phyloP scores from a whole-genome alignment of 2,888 invertebrate species.

The Scaptomyza caliginosa region DNA sequence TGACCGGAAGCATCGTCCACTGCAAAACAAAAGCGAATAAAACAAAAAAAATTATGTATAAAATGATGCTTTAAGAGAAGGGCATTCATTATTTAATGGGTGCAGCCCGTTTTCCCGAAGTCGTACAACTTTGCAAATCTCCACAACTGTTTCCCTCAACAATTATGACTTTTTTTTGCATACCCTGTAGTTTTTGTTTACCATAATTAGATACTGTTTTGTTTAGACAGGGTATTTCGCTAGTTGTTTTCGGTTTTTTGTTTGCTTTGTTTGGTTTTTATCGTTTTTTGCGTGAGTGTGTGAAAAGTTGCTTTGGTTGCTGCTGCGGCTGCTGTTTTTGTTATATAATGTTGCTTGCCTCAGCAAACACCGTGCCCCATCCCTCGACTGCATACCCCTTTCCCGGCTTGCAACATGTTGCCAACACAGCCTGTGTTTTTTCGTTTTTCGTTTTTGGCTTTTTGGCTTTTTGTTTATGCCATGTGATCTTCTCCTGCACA shows the following conservation, averaged over 20 bases:
- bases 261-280: neutral
- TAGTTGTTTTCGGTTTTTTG: neutral
- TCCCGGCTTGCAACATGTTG: conserved; percentile 48
- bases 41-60: neutral
- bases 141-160: neutral
- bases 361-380: neutral
- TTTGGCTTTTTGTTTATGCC: conserved; percentile 7
- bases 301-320: conserved; percentile 2
- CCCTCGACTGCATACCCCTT: neutral
- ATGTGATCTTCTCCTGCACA: conserved; percentile 38
- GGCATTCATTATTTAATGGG: conserved; percentile 45
- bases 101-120: neutral
- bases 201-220: no score
- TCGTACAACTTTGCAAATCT: neutral
- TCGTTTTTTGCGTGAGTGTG: conserved; percentile 8
- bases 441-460: neutral
- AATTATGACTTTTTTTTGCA: neutral
- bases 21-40: conserved; percentile 79
- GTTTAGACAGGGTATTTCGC: conserved; percentile 1
- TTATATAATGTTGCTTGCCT: conserved; percentile 43
- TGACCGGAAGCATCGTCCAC: conserved; percentile 90
- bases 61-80: conserved; percentile 45
- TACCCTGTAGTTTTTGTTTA: conserved; percentile 1
- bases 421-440: conserved; percentile 1
- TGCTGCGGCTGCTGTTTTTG: conserved; percentile 4